phyloP scores from a whole-genome alignment of 2,113 vertebrate species.

The Vidua macroura region DNA sequence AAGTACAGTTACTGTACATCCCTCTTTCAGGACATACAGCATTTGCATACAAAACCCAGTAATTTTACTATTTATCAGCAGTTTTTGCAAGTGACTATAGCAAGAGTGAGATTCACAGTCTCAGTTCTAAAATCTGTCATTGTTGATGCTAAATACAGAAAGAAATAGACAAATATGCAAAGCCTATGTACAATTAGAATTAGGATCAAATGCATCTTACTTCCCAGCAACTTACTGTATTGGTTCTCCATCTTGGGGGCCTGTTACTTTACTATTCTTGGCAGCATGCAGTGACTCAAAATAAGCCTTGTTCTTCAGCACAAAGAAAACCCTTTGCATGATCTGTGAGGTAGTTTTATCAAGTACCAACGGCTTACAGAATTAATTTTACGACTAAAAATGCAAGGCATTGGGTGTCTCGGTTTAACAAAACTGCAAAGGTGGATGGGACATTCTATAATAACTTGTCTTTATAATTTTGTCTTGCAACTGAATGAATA shows the following conservation, averaged over 20 bases:
- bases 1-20: neutral
- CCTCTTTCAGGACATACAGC: neutral
- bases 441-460: neutral
- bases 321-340: neutral
- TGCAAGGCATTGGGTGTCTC: neutral
- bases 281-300: neutral
- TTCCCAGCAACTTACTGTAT: neutral
- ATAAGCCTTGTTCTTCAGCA: neutral
- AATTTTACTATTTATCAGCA: neutral
- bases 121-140: neutral
- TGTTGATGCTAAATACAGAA: neutral
- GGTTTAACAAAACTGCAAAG: neutral
- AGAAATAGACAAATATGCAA: neutral
- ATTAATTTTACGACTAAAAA: neutral
- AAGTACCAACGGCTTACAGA: neutral
- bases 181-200: neutral
- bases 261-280: neutral
- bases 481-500: neutral
- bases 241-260: neutral
- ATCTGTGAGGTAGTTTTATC: neutral
- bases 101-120: neutral
- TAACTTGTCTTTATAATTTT: neutral
- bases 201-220: neutral
- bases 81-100: neutral
- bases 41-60: neutral